Evolutionary conservation across 2,888 invertebrate genomes (phyloP), one percentile per base, ranked within the genome.

Genomic region (Chloromyia formosa): DNA sequence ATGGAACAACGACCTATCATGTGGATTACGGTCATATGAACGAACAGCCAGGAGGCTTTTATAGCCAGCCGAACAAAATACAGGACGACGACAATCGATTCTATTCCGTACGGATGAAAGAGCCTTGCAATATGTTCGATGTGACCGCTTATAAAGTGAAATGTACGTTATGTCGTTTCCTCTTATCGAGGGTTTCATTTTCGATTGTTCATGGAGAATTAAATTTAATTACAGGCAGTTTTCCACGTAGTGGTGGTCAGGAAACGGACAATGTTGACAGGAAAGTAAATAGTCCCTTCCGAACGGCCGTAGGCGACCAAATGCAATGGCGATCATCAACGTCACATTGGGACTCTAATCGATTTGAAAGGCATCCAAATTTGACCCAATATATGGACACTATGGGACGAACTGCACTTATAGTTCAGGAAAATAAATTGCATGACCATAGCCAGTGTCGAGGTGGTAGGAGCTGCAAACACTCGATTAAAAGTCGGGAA

Each of bases 1-100:
- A 90, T 79, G 85, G 89, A 27, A 80, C 89, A 78, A 86, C 88
- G 5, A 90, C 89, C 0, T 90, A 90, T 80, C 88, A 89, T 82
- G 85, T 87, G 2, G 90, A 90, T 79, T 90, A 82, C 78, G 85
- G 88, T 18, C 79, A 80, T 42, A 78, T 83, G 42, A 81, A 81
- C 35, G 84, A 85, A 74, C 83, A 83, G 77, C 82, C 84, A 0
- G 81, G 82, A 45, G 83, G 83, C 3, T 78, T 83, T 0, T 84
- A 84, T 61, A 7, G 27, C 7, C 81, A 82, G 40, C 81, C 81
- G 62, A 77, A 82, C 22, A 75, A 77, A 68, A 81, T 80, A 74
- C 73, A 77, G 5, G 78, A 79, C 10, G 80, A 81, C 73, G 80
- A 82, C 62, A 77, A 79, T 5, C 77, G 80, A 5, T 81, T 82